Base-by-base conservation (phyloP, 1,140 invertebrate genomes). In the Odontomachus brunneus region DNA sequence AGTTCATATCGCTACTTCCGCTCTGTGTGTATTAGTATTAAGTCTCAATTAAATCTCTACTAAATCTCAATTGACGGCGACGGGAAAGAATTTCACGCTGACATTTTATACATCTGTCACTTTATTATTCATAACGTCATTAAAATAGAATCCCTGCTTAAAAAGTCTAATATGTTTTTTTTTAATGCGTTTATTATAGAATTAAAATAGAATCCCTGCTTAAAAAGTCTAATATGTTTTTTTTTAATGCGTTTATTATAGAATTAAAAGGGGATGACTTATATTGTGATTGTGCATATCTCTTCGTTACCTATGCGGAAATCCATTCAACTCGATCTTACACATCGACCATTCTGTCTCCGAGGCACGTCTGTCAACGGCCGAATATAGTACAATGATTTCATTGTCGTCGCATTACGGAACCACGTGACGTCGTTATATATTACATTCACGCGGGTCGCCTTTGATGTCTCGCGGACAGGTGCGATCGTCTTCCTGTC, bases 401-500 rank as follows among this genome's bases (percentile, higher is more conserved):
- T 57, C n/a, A 71, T 80, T 80, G 53, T 69, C 57, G 9, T 55
- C 17, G 12, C 51, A 38, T 29, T 80, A 59, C 53, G 51, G 44
- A 44, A 57, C 14, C 51, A 71, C 65, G 51, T 69, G 75, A 38
- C 75, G 7, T 51, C 73, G 51, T 44, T 44, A 78, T 57, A 71
- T 57, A 22, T 80, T 9, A 55, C 63, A 78, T 55, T 33, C 75
- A 63, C 60, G 29, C 19, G 22, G 63, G 33, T 78, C 26, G 38
- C 53, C 53, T 80, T 80, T 80, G 65, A 82, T 82, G 83, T 82
- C 22, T 15, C 57, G 66, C 57, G 55, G 71, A 19, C 55, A 84
- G 80, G 78, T 82, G 80, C 69, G 55, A 83, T 69, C 49, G 38
- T 71, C 65, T 85, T 85, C 81, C 81, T 75, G 84, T 59, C 53